A percentile compares a stretch with the other conserved stretches of the same genome.
These are phyloP conservation scores for Poeciliopsis occidentalis DNA, from an alignment of 2,113 vertebrate species.

Conservation along the genomic window DNA sequence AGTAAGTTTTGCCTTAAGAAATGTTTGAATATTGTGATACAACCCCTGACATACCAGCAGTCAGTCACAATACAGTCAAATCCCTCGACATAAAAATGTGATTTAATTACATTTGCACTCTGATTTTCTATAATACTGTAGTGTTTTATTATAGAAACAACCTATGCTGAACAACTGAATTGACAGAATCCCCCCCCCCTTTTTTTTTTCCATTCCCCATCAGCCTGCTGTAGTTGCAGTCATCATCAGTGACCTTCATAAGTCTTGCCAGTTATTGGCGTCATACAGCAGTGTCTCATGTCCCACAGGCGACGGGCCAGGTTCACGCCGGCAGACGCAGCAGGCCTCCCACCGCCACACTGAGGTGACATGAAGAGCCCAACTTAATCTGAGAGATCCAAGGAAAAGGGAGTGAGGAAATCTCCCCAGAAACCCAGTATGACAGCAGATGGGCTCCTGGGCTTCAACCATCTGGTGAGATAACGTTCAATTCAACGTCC, in stretches of 20 bases:
- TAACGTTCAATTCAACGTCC: no score
- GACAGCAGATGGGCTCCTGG: no score
- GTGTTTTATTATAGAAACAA: background rate
- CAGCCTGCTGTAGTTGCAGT: background rate
- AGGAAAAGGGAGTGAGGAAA: slow-evolving; percentile 66
- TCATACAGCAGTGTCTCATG: slow-evolving; percentile 6
- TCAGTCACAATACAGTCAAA: background rate
- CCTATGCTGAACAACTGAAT: background rate
- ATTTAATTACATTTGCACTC: background rate
- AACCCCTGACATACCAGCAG: background rate
- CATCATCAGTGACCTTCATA: no score
- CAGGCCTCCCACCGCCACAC: slow-evolving; percentile 24
- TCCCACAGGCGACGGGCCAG: slow-evolving; percentile 24
- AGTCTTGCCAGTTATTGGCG: slow-evolving; percentile 25
- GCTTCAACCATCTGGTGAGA: no score
- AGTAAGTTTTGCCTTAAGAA: no score
- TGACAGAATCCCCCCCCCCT: background rate
- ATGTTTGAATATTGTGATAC: no score
- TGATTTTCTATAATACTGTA: no score
- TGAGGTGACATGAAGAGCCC: slow-evolving; percentile 28
- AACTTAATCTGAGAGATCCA: slow-evolving; percentile 46
- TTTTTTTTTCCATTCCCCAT: background rate
- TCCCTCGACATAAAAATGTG: background rate
- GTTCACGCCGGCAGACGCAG: slow-evolving; percentile 50
- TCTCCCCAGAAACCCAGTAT: slow-evolving; percentile 58